phyloP scores from a whole-genome alignment of 1,140 invertebrate genomes.

The Proales similis region DNA sequence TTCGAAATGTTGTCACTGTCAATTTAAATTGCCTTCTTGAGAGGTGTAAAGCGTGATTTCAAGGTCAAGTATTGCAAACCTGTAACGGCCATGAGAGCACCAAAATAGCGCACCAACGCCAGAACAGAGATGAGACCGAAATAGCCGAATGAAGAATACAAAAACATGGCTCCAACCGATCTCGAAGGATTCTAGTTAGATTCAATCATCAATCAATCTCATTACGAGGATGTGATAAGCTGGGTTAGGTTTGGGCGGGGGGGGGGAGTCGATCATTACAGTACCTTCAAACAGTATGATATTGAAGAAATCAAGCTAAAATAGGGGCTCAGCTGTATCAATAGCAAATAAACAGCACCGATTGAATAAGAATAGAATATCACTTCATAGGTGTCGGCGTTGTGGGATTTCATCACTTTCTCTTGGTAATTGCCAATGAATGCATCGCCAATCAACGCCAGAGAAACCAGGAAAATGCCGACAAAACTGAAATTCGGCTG shows the following conservation, averaged over 20 bases:
- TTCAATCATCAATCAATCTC: conserved; percentile 61
- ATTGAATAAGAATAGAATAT: background rate
- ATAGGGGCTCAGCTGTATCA: background rate
- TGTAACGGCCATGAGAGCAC: conserved; percentile 80
- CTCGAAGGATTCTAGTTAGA: background rate
- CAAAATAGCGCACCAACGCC: conserved; percentile 72
- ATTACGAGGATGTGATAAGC: background rate
- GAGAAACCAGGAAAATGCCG: too few relatives aligned
- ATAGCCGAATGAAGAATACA: conserved; percentile 80
- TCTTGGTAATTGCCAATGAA: conserved; percentile 15
- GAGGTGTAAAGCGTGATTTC: too few relatives aligned
- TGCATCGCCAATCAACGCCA: background rate
- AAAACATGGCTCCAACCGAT: conserved; percentile 38
- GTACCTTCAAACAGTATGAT: background rate
- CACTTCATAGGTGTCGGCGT: background rate
- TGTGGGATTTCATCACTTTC: background rate
- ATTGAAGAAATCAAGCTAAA: background rate
- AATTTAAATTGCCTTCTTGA: too few relatives aligned
- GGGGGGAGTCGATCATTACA: background rate
- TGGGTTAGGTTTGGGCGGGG: too few relatives aligned
- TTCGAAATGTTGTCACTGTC: conserved; percentile 65
- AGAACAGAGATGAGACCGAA: conserved; percentile 83
- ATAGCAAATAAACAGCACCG: background rate
- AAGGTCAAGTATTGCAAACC: too few relatives aligned
- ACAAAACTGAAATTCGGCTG: conserved; percentile 3